phyloP scores from a whole-genome alignment of 92 coral and sea anemone genomes.

The Paragorgia papillata region DNA sequence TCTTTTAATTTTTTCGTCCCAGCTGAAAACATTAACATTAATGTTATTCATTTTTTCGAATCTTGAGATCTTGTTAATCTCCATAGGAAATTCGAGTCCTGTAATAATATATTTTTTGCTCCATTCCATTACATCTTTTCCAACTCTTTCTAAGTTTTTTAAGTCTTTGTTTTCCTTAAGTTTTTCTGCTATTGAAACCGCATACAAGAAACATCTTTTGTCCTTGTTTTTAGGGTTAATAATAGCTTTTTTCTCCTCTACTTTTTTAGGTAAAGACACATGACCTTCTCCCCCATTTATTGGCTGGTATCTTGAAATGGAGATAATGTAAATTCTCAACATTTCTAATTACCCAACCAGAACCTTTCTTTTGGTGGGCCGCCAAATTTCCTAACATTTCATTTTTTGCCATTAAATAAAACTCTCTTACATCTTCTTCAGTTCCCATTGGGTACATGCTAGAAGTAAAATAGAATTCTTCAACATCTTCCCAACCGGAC shows the following conservation, averaged over 20 bases:
- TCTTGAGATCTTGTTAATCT: not conserved
- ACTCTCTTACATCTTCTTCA: too few species aligned
- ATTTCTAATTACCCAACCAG: too few species aligned
- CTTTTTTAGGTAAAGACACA: conserved; percentile 1
- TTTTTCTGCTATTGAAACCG: not conserved
- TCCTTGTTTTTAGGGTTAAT: not conserved
- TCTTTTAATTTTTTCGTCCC: not conserved
- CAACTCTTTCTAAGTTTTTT: not conserved
- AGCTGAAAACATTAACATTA: not conserved
- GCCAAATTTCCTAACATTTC: too few species aligned
- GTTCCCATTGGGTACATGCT: too few species aligned
- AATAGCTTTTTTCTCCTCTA: not conserved
- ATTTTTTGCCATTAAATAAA: too few species aligned
- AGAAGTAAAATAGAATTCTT: too few species aligned
- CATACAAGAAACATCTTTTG: not conserved
- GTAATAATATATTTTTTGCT: not conserved
- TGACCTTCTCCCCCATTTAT: too few species aligned
- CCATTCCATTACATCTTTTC: not conserved
- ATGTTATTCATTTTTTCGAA: not conserved
- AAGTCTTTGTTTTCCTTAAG: not conserved
- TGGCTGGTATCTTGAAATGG: too few species aligned
- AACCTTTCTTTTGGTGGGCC: too few species aligned
- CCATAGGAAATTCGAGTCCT: not conserved
- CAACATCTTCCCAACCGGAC: too few species aligned
- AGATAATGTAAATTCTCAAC: too few species aligned